Evolutionary conservation across 1,140 invertebrate genomes (phyloP), one percentile per base, ranked within the genome.

Genomic region (Pemphigus obesinymphae): DNA sequence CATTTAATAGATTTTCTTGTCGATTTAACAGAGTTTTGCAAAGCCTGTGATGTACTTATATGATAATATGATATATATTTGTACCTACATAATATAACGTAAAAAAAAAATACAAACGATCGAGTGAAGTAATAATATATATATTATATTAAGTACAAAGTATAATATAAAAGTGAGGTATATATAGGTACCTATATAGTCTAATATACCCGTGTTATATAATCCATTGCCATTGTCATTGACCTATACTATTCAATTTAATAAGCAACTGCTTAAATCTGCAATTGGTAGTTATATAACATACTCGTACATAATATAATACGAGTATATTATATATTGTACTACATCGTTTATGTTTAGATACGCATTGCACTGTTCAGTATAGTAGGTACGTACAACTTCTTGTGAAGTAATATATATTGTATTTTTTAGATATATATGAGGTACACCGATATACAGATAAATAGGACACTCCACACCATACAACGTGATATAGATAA

Each of bases 231-330:
- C 34, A 70, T 70, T 72, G 68, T 73, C n/a, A 50, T 50, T 50
- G 43, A 48, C 70, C 70, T 29, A 50, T 73, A 48, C 26, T 26
- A 50, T 73, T 73, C 70, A 73, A 73, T 73, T 73, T 50, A 73
- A 73, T 73, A 29, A 73, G 13, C 23, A 48, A 50, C 3, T 50
- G 43, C 11, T 48, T 73, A 73, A 73, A 50, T 50, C 1, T 45
- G 23, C 70, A 73, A 31, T 73, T 48, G 23, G 43, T 15, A 4
- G 43, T 73, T 70, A 63, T 40, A 31, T 70, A 43, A 70, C 66
- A n/a, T n/a, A n/a, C n/a, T n/a, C n/a, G n/a, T n/a, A n/a, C n/a
- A n/a, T n/a, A n/a, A n/a, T n/a, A n/a, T n/a, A n/a, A n/a, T n/a
- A n/a, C n/a, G n/a, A n/a, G n/a, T n/a, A n/a, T n/a, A n/a, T n/a